These are phyloP conservation scores for Polypterus bichir DNA, from an alignment of 2,113 vertebrate genomes.

Conservation along the genomic window DNA sequence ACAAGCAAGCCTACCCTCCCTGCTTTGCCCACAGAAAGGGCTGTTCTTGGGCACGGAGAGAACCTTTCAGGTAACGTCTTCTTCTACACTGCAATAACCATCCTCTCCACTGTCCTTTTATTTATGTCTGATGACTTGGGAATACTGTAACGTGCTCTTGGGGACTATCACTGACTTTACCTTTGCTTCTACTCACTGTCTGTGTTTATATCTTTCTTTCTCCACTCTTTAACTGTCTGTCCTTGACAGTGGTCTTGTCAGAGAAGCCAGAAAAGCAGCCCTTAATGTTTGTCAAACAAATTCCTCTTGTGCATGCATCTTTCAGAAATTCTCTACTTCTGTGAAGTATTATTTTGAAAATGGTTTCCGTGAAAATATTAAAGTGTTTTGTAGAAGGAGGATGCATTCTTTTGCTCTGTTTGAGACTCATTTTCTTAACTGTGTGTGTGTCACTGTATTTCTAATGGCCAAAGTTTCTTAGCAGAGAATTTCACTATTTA, in stretches of 20 bases:
- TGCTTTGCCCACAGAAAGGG: constrained; percentile 39
- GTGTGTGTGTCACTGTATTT: background rate
- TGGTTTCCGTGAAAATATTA: constrained; percentile 48
- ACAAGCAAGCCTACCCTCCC: constrained; percentile 24
- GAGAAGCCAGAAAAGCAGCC: constrained; percentile 16
- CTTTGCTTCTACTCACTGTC: background rate
- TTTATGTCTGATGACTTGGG: background rate
- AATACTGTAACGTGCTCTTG: background rate
- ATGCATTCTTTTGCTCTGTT: constrained; percentile 14
- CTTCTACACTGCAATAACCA: constrained; percentile 9
- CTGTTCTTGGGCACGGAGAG: constrained; percentile 31
- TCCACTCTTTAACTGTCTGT: background rate
- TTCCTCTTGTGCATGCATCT: constrained; percentile 24
- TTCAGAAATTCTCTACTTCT: constrained; percentile 48
- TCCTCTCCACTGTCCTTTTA: background rate
- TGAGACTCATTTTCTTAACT: background rate
- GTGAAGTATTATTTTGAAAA: constrained; percentile 59
- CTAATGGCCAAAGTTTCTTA: too few relatives aligned
- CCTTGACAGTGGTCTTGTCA: constrained; percentile 24
- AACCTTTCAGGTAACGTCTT: constrained; percentile 33
- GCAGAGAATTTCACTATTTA: too few relatives aligned
- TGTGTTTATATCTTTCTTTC: background rate
- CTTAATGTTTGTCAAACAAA: constrained; percentile 34
- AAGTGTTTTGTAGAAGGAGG: constrained; percentile 37
- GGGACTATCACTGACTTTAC: background rate